Percentiles rank a stretch among this genome's conserved stretches.
phyloP scores from a whole-genome alignment of 2,113 vertebrate genomes.

The Melanerpes formicivorus region DNA sequence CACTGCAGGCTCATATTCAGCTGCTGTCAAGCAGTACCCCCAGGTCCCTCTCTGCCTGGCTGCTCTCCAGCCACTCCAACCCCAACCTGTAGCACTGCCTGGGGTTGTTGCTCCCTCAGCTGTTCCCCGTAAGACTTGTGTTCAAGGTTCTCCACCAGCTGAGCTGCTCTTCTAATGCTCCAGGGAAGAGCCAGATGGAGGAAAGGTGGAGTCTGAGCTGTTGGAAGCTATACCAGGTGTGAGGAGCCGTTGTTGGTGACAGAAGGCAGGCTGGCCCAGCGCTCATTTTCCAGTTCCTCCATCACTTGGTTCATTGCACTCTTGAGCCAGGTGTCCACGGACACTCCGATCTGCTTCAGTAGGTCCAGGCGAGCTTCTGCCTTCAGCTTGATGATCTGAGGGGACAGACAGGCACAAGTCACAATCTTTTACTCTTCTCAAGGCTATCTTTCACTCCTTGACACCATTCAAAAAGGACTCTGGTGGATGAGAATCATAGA shows the following conservation, averaged over 20 bases:
- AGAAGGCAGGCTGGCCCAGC: conserved; percentile 87
- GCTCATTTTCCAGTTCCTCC: conserved; percentile 98
- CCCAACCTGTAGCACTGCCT: no score
- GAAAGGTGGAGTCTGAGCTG: not conserved
- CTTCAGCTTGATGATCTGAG: conserved; percentile 93
- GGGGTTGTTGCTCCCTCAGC: no score
- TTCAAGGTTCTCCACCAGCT: no score
- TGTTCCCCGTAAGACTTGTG: no score
- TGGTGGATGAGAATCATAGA: no score
- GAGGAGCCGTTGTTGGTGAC: conserved; percentile 90
- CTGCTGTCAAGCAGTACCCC: no score
- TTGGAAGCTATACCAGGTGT: conserved; percentile 79
- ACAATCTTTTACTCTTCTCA: not conserved
- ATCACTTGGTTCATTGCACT: conserved; percentile 99
- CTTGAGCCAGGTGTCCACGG: conserved; percentile 96
- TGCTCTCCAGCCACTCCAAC: no score
- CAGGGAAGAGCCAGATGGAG: not conserved
- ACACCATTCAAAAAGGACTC: fast-evolving
- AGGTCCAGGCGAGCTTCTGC: conserved; percentile 94
- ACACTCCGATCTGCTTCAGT: conserved; percentile 93
- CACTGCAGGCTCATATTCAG: no score
- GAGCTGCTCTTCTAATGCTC: no score
- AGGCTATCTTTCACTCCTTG: fast-evolving
- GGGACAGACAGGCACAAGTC: not conserved
- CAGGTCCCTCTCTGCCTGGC: no score